phyloP scores from a whole-genome alignment of 2,113 vertebrate genomes.

The Percina caprodes region DNA sequence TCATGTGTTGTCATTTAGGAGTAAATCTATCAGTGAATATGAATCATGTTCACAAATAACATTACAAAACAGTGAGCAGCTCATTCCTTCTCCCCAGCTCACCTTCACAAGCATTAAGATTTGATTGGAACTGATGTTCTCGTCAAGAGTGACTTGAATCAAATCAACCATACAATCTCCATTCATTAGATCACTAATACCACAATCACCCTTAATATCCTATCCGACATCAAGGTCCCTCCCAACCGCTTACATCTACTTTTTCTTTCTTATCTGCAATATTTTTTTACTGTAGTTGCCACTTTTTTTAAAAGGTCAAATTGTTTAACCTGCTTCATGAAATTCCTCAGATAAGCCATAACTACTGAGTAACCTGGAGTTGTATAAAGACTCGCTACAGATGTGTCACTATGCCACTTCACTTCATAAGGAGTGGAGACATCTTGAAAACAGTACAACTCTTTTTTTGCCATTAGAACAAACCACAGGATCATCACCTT shows the following conservation, averaged over 20 bases:
- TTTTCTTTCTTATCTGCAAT: background rate
- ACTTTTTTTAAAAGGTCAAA: background rate
- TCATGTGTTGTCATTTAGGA: no score
- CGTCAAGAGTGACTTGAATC: background rate
- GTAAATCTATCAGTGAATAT: background rate
- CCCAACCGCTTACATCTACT: background rate
- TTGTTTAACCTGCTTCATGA: slow-evolving; percentile 9
- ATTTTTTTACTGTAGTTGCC: background rate
- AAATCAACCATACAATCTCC: background rate
- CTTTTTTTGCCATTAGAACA: background rate
- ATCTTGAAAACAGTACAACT: background rate
- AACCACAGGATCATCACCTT: background rate
- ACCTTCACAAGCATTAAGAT: slow-evolving; percentile 53
- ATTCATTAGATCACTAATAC: background rate
- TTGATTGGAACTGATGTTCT: background rate
- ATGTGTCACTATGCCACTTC: background rate
- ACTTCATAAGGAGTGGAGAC: background rate
- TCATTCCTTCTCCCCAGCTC: background rate
- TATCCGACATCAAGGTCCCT: background rate
- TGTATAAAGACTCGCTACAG: background rate
- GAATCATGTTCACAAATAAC: background rate
- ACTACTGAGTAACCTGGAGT: slow-evolving; percentile 36
- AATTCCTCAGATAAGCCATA: slow-evolving; percentile 26
- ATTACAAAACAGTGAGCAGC: background rate
- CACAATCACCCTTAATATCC: background rate